These are phyloP conservation scores for Bimastos eiseni DNA, from an alignment of 2,888 invertebrate species.

Conservation along the genomic window DNA sequence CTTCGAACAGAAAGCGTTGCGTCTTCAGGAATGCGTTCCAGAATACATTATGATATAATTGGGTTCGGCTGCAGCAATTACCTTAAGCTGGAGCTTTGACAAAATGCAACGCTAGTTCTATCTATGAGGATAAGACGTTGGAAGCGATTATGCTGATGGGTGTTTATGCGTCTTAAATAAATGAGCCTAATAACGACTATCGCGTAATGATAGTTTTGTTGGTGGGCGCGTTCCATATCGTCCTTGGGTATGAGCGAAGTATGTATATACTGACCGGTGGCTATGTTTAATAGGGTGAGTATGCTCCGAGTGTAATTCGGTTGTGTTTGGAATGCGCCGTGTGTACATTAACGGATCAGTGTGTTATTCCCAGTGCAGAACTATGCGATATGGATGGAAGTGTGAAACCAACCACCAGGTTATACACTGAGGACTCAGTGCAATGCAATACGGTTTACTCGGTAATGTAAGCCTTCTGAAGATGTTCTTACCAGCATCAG, in stretches of 20 bases:
- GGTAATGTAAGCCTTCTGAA: too few relatives aligned
- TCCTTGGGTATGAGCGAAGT: neutral
- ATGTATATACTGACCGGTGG: neutral
- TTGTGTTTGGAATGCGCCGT: neutral
- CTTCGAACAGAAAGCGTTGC: neutral
- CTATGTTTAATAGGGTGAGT: neutral
- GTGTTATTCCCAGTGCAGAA: neutral
- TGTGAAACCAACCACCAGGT: too few relatives aligned
- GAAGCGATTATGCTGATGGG: neutral
- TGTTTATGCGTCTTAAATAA: neutral
- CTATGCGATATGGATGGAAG: neutral
- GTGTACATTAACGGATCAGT: neutral
- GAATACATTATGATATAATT: neutral
- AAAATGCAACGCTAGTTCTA: neutral
- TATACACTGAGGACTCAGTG: too few relatives aligned
- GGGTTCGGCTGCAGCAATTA: neutral
- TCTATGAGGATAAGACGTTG: neutral
- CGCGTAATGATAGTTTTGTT: neutral
- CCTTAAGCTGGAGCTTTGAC: neutral
- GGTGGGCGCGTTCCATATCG: neutral
- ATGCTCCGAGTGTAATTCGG: neutral
- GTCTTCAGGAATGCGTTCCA: neutral
- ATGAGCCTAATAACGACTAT: conserved; percentile 13
- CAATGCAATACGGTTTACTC: too few relatives aligned
- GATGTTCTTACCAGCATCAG: neutral